phyloP scores from a whole-genome alignment of 1,140 invertebrate species.

The Diorhabda carinulata region DNA sequence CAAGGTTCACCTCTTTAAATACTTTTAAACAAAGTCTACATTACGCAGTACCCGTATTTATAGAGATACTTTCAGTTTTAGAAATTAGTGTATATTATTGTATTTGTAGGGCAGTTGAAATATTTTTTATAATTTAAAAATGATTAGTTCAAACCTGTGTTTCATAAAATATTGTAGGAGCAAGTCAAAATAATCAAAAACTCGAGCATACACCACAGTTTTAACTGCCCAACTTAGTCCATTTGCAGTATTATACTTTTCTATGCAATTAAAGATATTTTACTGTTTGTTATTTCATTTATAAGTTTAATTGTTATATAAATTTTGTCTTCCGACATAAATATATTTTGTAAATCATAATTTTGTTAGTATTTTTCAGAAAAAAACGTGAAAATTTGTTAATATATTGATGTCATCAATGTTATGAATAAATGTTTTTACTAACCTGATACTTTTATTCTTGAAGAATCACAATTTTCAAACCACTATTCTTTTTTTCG shows the following conservation, averaged over 20 bases:
- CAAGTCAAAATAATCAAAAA: neutral
- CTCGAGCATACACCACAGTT: neutral
- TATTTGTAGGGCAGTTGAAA: neutral
- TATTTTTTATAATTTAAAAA: neutral
- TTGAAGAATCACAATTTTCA: neutral
- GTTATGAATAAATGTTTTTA: slow-evolving; percentile 1
- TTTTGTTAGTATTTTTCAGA: neutral
- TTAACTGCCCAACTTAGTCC: neutral
- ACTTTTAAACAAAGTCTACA: neutral
- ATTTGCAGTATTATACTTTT: neutral
- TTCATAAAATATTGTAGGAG: neutral
- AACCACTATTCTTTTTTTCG: too few relatives aligned
- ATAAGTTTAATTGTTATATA: neutral
- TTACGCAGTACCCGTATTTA: neutral
- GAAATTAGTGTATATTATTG: neutral
- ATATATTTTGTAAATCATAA: neutral
- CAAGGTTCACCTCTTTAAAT: too few relatives aligned
- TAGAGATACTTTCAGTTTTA: neutral
- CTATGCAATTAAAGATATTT: neutral
- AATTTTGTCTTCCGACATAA: neutral
- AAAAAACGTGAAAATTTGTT: neutral
- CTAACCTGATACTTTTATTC: neutral
- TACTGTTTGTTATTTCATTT: neutral
- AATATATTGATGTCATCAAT: neutral
- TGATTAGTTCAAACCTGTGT: neutral